A percentile compares a stretch with the other conserved stretches of the same genome.
These are phyloP conservation scores for Pachyuromys duprasi DNA, from an alignment of 2,797 vertebrate species.

Conservation along the genomic window DNA sequence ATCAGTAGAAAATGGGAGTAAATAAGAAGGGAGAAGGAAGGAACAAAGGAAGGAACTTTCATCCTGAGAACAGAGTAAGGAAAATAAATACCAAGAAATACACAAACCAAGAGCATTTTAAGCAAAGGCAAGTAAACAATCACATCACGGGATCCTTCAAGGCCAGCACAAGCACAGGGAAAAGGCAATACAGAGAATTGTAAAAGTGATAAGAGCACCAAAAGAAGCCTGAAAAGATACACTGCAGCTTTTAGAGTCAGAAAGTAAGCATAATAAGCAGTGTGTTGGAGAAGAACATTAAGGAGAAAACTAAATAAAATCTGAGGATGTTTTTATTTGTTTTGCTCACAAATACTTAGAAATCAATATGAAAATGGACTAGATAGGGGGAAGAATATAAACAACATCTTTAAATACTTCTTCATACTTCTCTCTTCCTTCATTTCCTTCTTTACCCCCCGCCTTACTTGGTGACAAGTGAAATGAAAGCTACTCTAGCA, in stretches of 20 bases:
- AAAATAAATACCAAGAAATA: background rate
- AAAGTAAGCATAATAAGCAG: background rate
- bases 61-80: slow-evolving; percentile 7
- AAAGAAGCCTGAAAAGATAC: background rate
- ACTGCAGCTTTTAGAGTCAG: background rate
- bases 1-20: slow-evolving; percentile 18
- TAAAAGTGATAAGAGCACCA: background rate
- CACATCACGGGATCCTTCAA: background rate
- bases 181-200: background rate
- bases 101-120: slow-evolving; percentile 24
- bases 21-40: background rate
- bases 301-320: background rate
- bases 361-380: background rate
- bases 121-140: background rate
- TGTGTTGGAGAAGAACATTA: background rate
- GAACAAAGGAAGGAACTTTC: background rate
- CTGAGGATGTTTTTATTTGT: slow-evolving; percentile 6
- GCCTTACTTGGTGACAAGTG: background rate
- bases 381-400: background rate
- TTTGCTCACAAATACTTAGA: background rate
- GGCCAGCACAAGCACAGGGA: background rate
- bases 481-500: background rate
- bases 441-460: background rate
- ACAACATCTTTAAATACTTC: background rate
- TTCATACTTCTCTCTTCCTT: background rate